Conservation (phyloP, 2,888 invertebrate genomes). For the Matsumyia berberina region DNA sequence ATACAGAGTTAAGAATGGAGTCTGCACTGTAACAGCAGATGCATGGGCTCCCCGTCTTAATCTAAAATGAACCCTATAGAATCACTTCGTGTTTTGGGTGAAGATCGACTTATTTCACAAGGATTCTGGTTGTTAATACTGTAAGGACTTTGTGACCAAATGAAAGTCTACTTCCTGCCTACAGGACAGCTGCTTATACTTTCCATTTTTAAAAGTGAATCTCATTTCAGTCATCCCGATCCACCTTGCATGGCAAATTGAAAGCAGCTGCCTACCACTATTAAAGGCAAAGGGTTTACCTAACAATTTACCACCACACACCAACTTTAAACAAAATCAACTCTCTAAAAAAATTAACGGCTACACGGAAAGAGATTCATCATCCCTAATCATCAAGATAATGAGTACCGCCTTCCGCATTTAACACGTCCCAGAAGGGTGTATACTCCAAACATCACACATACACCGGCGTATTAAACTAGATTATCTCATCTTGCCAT, state of each 20-base stretch:
- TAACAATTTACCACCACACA: neutral
- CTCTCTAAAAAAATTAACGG: conserved; percentile 1
- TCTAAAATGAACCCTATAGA: too few relatives aligned
- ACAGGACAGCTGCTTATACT: too few relatives aligned
- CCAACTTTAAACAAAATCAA: neutral
- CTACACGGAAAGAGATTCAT: conserved; percentile 50
- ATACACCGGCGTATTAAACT: neutral
- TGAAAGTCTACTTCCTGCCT: too few relatives aligned
- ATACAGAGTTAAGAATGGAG: too few relatives aligned
- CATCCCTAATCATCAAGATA: conserved; percentile 64
- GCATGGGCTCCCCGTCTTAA: too few relatives aligned
- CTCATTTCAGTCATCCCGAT: too few relatives aligned
- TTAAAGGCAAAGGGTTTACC: conserved; percentile 10
- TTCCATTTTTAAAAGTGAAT: too few relatives aligned
- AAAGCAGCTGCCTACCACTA: conserved; percentile 9
- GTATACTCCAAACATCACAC: conserved; percentile 23
- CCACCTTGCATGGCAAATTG: neutral
- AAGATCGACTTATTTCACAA: too few relatives aligned
- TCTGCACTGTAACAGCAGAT: too few relatives aligned
- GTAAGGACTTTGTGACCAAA: too few relatives aligned
- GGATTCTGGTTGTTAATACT: too few relatives aligned
- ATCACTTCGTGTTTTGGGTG: too few relatives aligned
- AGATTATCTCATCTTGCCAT: conserved; percentile 75
- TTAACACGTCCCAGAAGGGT: conserved; percentile 65
- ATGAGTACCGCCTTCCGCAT: conserved; percentile 65